Evolutionary conservation across 2,113 vertebrate genomes (phyloP).

Genomic region (Empidonax alnorum): DNA sequence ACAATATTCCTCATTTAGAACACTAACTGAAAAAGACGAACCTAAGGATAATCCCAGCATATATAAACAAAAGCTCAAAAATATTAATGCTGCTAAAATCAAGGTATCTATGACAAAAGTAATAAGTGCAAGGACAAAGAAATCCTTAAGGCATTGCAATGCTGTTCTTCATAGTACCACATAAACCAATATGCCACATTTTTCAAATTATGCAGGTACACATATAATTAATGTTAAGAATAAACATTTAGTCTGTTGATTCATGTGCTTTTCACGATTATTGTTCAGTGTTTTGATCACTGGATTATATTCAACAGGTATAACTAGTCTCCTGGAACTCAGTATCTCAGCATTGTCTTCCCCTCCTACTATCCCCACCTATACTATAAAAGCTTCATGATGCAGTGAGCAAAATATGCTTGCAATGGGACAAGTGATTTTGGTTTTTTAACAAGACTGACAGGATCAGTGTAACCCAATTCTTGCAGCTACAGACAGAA

Average conservation of each 20-base stretch:
- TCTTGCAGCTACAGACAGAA: background rate
- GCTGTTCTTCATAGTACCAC: background rate
- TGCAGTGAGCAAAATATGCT: background rate
- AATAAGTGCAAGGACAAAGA: background rate
- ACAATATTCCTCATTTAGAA: background rate
- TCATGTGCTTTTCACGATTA: background rate
- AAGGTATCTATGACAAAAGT: background rate
- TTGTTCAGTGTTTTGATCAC: background rate
- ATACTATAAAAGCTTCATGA: background rate
- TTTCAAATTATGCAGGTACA: background rate
- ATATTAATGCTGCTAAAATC: background rate
- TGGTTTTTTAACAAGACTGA: background rate
- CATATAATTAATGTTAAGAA: background rate
- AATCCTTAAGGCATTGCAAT: background rate
- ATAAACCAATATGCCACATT: background rate
- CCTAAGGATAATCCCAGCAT: background rate
- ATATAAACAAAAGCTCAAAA: background rate
- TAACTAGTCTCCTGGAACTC: background rate
- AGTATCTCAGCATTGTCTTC: background rate
- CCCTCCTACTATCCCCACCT: background rate
- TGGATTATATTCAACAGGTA: background rate
- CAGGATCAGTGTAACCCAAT: fast-evolving
- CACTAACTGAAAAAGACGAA: background rate
- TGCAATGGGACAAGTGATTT: background rate
- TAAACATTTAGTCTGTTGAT: background rate